Base-by-base conservation (phyloP, 2,888 invertebrate genomes). In the Agrotis clavis region DNA sequence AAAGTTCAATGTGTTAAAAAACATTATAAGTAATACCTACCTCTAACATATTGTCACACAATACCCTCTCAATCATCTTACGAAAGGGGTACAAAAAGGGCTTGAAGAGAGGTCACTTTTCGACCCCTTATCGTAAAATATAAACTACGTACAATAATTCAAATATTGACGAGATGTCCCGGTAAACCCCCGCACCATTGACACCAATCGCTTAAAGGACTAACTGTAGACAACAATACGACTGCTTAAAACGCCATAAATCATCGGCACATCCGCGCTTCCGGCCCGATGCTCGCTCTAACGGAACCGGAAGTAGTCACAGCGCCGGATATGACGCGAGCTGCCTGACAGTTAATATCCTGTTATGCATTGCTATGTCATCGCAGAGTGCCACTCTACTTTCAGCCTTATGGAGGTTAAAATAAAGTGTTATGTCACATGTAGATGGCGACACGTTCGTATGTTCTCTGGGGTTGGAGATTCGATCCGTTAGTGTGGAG, bases 301-400 rank as follows among this genome's bases (percentile, higher is more conserved):
- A 65, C 87, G 91, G 92, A 92, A 88, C 76, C 91, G 93, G 93
- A 93, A 90, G 92, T 92, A 92, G 93, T 93, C 91, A 86, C 90
- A 86, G 87, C 87, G 67, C 89, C 92, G 93, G 94, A 93, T 92
- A 93, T 93, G 93, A 93, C 91, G 91, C 90, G 88, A 89, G 89
- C 83, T 85, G 88, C 80, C 88, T 91, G 92, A 86, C 90, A 87
- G 89, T 87, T 92, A 91, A 93, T 93, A 93, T 93, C 92, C 94
- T 89, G 91, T 75, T 79, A 81, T 86, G 86, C 86, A 86, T 79
- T 87, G 83, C 81, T 86, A 82, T 79, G 82, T 79, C 76, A 84
- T 86, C 82, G 67, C n/a, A 5, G 0, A 0, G 2, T 35, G 53
- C 4, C 62, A 60, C 64, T 69, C 18, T 59, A 67, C n/a, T 63